These are phyloP conservation scores for Rhagonycha lutea DNA, from an alignment of 2,888 invertebrate genomes.

Conservation along the genomic window DNA sequence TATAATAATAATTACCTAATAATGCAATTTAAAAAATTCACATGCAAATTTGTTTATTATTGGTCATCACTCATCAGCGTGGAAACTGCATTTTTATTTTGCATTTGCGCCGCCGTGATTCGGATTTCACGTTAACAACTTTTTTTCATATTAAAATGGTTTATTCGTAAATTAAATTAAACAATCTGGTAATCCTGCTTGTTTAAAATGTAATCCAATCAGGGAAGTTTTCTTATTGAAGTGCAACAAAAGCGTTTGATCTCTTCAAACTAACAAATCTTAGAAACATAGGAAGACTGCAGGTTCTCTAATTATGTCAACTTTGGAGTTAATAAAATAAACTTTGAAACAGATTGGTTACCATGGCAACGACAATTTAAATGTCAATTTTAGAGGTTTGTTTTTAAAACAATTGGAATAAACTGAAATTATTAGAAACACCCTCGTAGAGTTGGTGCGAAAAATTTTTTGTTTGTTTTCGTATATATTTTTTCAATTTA, in stretches of 20 bases:
- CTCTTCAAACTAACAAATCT: background rate
- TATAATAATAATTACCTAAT: too few species aligned
- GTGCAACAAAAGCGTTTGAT: background rate
- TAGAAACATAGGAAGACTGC: background rate
- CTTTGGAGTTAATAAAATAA: background rate
- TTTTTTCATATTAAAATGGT: too few species aligned
- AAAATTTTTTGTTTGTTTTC: background rate
- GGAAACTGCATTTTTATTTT: too few species aligned
- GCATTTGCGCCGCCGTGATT: too few species aligned
- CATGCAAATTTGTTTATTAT: too few species aligned
- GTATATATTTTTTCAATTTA: background rate
- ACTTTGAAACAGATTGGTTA: background rate
- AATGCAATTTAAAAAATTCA: too few species aligned
- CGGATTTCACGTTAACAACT: too few species aligned
- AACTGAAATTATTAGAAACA: background rate
- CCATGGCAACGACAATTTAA: background rate
- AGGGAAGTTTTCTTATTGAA: background rate
- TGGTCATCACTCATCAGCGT: too few species aligned
- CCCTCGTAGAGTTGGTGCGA: background rate
- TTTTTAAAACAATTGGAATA: background rate
- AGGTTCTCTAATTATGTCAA: background rate
- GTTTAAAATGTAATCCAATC: background rate
- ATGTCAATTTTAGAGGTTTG: background rate
- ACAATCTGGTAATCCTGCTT: too few species aligned
- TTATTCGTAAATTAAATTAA: too few species aligned